These are phyloP conservation scores for Drosophila conformis DNA, from an alignment of 2,888 invertebrate genomes.

Conservation along the genomic window DNA sequence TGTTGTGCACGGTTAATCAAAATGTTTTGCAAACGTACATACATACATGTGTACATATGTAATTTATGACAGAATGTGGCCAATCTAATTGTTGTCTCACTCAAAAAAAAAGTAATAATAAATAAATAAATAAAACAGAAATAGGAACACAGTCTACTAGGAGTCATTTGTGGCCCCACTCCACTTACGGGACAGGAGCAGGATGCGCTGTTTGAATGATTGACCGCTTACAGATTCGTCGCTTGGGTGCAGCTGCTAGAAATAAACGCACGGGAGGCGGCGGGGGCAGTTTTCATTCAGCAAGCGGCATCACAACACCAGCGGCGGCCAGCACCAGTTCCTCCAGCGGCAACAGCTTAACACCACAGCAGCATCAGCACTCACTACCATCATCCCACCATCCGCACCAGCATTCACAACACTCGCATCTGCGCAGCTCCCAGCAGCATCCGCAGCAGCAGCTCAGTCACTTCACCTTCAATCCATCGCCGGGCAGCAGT, in stretches of 20 bases:
- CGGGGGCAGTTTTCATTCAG: constrained; percentile 55
- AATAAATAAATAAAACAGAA: background rate
- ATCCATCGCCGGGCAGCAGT: constrained; percentile 71
- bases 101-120: background rate
- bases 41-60: background rate
- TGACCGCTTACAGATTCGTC: constrained; percentile 82
- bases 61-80: background rate
- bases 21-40: background rate
- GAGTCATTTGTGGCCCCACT: background rate
- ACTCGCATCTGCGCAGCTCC: constrained; percentile 41
- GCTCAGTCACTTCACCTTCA: constrained; percentile 72
- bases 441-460: constrained; percentile 37
- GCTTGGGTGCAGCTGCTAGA: constrained; percentile 80
- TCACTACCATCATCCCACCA: constrained; percentile 17
- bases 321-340: constrained; percentile 77
- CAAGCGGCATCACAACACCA: constrained; percentile 68
- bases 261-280: constrained; percentile 71
- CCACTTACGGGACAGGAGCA: constrained; percentile 36
- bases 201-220: constrained; percentile 79
- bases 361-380: constrained; percentile 64
- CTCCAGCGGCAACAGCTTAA: constrained; percentile 71
- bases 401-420: constrained; percentile 28
- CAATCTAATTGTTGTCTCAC: constrained; percentile 1
- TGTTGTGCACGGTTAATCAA: background rate
- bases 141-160: background rate